These are phyloP conservation scores for Pteronura brasiliensis DNA, from an alignment of 2,113 vertebrate genomes.

Conservation along the genomic window DNA sequence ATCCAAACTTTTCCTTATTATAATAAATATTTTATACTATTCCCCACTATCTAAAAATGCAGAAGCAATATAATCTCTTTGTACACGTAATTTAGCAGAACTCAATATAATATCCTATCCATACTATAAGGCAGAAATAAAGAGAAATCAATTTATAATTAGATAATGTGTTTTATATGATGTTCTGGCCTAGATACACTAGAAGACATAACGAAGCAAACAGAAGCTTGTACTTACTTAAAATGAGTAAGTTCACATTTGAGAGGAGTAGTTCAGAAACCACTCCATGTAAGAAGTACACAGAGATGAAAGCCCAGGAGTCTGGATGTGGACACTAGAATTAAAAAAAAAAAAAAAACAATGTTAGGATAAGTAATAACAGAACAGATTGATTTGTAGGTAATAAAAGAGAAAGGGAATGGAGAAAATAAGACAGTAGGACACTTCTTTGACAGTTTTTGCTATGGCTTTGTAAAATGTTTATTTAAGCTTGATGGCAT, in stretches of 20 bases:
- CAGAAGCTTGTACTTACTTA: background rate
- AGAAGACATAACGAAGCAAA: background rate
- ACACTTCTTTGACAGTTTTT: background rate
- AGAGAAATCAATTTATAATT: background rate
- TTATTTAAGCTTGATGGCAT: constrained; percentile 21
- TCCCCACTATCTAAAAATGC: background rate
- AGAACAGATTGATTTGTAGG: background rate
- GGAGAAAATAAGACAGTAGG: background rate
- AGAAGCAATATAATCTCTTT: background rate
- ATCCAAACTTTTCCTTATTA: background rate
- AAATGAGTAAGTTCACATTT: background rate
- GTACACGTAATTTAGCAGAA: background rate
- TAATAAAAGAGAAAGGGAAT: background rate
- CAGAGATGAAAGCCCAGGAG: background rate
- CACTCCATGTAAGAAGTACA: background rate
- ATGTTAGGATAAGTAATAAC: background rate
- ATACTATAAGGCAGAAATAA: background rate
- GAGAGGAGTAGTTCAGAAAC: background rate
- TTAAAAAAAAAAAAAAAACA: background rate
- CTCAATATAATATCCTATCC: background rate
- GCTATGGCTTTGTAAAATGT: background rate
- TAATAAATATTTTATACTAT: background rate
- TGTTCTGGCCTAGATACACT: background rate
- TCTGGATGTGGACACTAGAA: background rate
- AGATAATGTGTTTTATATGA: background rate